Base-by-base conservation (phyloP, 30 jellyfish, hydroid and myxozoan genomes). In the Aurelia sp. region DNA sequence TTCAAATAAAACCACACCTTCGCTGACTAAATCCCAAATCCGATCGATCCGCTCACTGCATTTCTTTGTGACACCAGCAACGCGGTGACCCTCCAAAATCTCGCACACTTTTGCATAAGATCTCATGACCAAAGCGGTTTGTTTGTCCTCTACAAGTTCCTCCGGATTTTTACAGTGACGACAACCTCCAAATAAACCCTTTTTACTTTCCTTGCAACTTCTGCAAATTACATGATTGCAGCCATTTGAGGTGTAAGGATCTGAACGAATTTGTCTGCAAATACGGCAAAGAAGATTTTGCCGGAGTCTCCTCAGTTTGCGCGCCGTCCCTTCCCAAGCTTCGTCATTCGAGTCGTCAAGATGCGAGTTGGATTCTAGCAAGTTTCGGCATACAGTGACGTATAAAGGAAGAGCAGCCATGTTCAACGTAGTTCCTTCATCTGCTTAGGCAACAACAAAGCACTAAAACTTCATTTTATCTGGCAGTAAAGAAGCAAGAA, bases 81-180 rank as follows among this genome's bases (percentile, higher is more conserved):
- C 68, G 48, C 73, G 85, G 47, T 73, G 78, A 76, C 77, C 70
- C 30, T 72, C 71, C 77, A 90, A 60, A 22, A 92, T 71, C 84
- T 93, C 96, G 89, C 98, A 92, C 30, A 92, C 58, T 73, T 92
- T 86, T 22, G 86, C 90, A 69, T 85, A 92, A 64, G 91, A 86
- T 48, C 81, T 84, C 79, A 92, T 23, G 15, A 92, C 89, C 17
- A 74, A 82, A 8, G 19, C 69, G 66, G 79, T 72, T 50, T 86
- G 92, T 37, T 55, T 59, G 71, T 92, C 96, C 30, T 19, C 66
- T 35, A 4, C 71, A 17, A 92, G 82, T 23, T 52, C 81, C 33
- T 83, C 87, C 30, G 71, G 58, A 66, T 55, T 87, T 55, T 76
- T 76, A 57, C 98, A 92, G 80, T 53, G 82, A 53, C 93, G 92